Evolutionary conservation across 1,140 invertebrate species (phyloP).

Genomic region (Zophobas morio): DNA sequence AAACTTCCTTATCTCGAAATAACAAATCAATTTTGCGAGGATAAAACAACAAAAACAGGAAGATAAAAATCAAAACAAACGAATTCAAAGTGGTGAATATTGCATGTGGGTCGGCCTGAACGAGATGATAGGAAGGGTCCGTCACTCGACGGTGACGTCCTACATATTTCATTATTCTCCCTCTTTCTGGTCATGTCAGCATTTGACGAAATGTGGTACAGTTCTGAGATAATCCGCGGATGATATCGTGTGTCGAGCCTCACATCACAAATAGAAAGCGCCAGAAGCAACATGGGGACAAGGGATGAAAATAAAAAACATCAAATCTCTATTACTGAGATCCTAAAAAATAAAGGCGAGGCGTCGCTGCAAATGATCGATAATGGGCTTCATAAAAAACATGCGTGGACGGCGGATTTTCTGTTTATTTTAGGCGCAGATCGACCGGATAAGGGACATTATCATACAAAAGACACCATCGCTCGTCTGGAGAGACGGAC

Average conservation of each 20-base stretch:
- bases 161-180: conserved; percentile 25
- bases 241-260: not conserved
- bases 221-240: conserved; percentile 23
- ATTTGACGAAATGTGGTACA: conserved; percentile 18
- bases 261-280: conserved; percentile 7
- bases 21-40: conserved; percentile 2
- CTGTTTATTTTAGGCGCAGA: conserved; percentile 9
- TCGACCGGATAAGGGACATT: conserved; percentile 1
- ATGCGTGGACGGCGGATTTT: conserved; percentile 13
- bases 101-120: conserved; percentile 16
- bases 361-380: conserved; percentile 9
- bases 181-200: conserved; percentile 25
- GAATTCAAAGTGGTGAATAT: conserved; percentile 25
- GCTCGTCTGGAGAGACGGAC: not conserved
- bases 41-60: conserved; percentile 7
- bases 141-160: conserved; percentile 18
- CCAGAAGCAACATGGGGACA: conserved; percentile 9
- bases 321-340: conserved; percentile 1
- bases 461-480: not conserved
- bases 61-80: conserved; percentile 32
- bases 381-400: conserved; percentile 7
- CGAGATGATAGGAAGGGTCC: conserved; percentile 32
- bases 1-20: no score
- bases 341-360: conserved; percentile 16
- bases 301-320: conserved; percentile 6